Conservation (phyloP, 2,888 invertebrate genomes). For the Teleiodes luculella region DNA sequence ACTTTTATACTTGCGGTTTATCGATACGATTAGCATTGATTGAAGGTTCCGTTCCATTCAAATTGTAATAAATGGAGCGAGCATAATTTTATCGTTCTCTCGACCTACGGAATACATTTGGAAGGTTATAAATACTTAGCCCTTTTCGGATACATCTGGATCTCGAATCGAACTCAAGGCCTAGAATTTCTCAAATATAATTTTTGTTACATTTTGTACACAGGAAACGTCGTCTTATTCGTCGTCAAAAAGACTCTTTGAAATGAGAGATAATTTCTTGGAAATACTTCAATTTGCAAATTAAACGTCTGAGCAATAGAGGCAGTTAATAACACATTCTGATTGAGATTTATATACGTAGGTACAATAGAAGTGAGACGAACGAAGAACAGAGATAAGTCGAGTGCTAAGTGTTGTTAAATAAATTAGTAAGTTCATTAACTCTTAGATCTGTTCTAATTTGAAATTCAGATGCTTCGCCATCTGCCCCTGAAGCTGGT, state of each 20-base stretch:
- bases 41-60: conserved; percentile 33
- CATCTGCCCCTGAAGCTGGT: conserved; percentile 23
- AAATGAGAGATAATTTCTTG: too few relatives aligned
- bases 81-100: conserved; percentile 33
- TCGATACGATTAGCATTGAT: conserved; percentile 34
- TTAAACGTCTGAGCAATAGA: background rate
- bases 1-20: conserved; percentile 17
- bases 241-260: too few relatives aligned
- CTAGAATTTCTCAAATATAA: background rate
- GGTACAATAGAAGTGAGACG: too few relatives aligned
- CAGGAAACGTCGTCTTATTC: background rate
- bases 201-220: background rate
- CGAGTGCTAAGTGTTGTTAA: conserved; percentile 13
- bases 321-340: background rate
- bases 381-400: background rate
- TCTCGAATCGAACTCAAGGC: conserved; percentile 4
- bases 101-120: conserved; percentile 25
- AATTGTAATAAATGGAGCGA: conserved; percentile 35
- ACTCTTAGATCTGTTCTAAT: conserved; percentile 37
- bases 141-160: conserved; percentile 1
- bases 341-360: too few relatives aligned
- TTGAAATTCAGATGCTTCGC: conserved; percentile 44
- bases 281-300: too few relatives aligned
- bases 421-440: conserved; percentile 25
- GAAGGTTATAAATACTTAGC: background rate